Evolutionary conservation across 2,888 invertebrate genomes (phyloP), one percentile per base, ranked within the genome.

Genomic region (Dryococelus australis): DNA sequence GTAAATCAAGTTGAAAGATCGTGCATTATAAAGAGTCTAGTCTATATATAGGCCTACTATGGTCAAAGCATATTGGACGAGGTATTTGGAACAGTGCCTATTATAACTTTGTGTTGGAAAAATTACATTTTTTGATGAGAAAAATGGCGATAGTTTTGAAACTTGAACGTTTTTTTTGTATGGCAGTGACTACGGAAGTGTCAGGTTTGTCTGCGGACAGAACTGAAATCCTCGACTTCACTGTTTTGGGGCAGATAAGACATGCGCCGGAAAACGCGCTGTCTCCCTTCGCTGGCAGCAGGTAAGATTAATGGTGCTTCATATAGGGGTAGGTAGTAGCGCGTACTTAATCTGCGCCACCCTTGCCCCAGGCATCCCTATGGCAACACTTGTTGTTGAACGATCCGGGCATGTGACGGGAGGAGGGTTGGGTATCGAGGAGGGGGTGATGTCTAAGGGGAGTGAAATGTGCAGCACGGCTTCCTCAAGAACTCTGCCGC

Each of bases 381-480:
- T 65, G 65, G 65, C 65, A 65, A 65, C 65, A 65, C 65, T 65
- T 65, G 65, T 65, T 65, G 65, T 65, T n/a, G 65, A n/a, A 65
- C 65, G 65, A 65, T 10, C 10, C 65, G 65, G 13, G 65, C 0
- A 1, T n/a, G 65, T 65, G 24, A 24, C 6, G n/a, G 65, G 65
- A 24, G 20, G 65, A 65, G 65, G 47, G 10, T 3, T 5, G 47
- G 47, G 47, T 3, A 5, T 47, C 8, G 16, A 47, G 47, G 47
- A 8, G 8, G 47, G 47, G 10, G 1, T 35, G 35, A 35, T 35
- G 35, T 35, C 35, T 35, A 35, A 12, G 51, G 65, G 65, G 65
- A 65, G n/a, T 65, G 65, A 65, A 65, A 65, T 65, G 65, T 24
- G 1, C 65, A n/a, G 1, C 35, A 65, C 16, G 65, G 65, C n/a